Evolutionary conservation across 2,888 invertebrate species (phyloP).

Genomic region (Dromius quadrimaculatus): DNA sequence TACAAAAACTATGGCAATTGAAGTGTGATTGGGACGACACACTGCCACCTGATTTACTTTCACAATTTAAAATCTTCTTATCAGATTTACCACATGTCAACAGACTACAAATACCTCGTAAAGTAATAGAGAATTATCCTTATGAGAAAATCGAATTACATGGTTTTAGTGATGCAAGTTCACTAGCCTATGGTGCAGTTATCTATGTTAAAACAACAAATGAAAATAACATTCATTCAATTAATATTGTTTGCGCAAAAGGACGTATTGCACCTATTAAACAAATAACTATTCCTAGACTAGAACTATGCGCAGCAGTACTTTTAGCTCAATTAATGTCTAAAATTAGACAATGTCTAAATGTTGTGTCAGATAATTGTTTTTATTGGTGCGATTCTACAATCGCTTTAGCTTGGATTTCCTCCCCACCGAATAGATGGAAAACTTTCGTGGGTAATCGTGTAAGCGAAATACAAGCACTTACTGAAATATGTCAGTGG

Average conservation of each 20-base stretch:
- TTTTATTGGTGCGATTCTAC: conserved; percentile 58
- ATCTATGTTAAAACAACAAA: conserved; percentile 53
- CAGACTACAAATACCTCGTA: conserved; percentile 2
- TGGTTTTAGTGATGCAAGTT: conserved; percentile 57
- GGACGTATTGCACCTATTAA: conserved; percentile 48
- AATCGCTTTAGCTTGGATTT: conserved; percentile 58
- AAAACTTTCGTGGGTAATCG: conserved; percentile 56
- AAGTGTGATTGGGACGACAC: background rate
- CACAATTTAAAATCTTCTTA: background rate
- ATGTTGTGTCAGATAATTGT: conserved; percentile 16
- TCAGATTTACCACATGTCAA: background rate
- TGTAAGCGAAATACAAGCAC: conserved; percentile 52
- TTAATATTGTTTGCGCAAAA: conserved; percentile 47
- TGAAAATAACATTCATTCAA: conserved; percentile 17
- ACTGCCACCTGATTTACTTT: background rate
- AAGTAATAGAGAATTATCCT: background rate
- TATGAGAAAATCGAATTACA: conserved; percentile 53
- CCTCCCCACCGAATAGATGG: conserved; percentile 52
- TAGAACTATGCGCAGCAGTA: conserved; percentile 58
- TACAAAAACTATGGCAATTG: conserved; percentile 8
- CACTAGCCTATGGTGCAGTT: conserved; percentile 56
- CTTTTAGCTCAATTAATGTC: conserved; percentile 54
- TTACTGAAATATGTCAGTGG: conserved; percentile 45
- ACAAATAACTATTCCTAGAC: conserved; percentile 56
- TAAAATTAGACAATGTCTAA: conserved; percentile 43